phyloP scores from a whole-genome alignment of 2,888 invertebrate genomes.

The Siphlonurus alternatus region DNA sequence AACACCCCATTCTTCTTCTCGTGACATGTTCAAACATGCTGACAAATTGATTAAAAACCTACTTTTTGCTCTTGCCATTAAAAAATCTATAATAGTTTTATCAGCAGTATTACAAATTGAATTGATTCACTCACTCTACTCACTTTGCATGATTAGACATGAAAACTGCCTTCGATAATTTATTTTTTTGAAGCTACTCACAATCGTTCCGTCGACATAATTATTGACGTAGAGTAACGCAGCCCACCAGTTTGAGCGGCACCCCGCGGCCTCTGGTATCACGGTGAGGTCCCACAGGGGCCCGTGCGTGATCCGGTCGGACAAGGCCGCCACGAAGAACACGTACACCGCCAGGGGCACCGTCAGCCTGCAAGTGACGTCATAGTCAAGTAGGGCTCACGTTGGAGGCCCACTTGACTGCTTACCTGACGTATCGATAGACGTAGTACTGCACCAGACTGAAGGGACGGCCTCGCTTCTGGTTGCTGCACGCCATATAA shows the following conservation, averaged over 20 bases:
- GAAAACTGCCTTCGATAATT: no score
- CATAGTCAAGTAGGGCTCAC: not conserved
- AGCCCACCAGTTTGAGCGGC: constrained; percentile 9
- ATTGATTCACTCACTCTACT: no score
- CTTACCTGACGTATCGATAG: constrained; percentile 2
- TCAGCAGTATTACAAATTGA: no score
- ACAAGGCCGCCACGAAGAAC: constrained; percentile 2
- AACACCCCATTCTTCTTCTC: no score
- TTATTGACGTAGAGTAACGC: constrained; percentile 10
- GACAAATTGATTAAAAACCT: no score
- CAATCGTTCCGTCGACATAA: constrained; percentile 4
- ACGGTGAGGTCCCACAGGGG: constrained; percentile 7
- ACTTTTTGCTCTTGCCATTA: no score
- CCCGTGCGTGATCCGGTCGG: constrained; percentile 3
- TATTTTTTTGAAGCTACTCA: no score
- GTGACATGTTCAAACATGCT: no score
- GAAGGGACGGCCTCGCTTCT: not conserved
- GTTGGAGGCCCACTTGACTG: no score
- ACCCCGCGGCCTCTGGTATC: not conserved
- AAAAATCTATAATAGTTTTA: no score
- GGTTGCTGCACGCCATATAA: not conserved
- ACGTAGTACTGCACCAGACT: not conserved
- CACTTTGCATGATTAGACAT: no score
- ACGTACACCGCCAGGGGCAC: constrained; percentile 5
- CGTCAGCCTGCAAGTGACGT: constrained; percentile 4